phyloP scores from a whole-genome alignment of 2,888 invertebrate genomes.

The Apotomis capreana region DNA sequence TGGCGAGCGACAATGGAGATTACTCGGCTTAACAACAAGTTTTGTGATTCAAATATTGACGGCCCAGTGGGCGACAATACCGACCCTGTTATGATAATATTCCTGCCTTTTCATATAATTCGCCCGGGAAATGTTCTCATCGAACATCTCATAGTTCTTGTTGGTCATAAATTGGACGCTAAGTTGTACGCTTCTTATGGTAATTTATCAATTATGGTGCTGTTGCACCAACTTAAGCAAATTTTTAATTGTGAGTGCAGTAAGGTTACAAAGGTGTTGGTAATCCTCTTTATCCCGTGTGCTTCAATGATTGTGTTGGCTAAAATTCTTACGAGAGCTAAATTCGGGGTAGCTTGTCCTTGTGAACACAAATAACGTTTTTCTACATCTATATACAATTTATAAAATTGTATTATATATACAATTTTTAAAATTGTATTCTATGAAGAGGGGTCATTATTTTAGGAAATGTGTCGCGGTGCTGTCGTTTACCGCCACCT shows the following conservation, averaged over 20 bases:
- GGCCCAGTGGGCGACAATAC: constrained; percentile 73
- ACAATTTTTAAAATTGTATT: too few species aligned
- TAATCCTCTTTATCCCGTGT: constrained; percentile 33
- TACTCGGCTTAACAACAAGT: constrained; percentile 75
- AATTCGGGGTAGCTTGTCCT: background rate
- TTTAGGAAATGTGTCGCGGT: too few species aligned
- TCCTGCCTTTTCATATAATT: constrained; percentile 69
- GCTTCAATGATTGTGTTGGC: constrained; percentile 14
- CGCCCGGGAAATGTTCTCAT: constrained; percentile 60
- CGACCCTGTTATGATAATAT: constrained; percentile 80
- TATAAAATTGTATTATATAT: too few species aligned
- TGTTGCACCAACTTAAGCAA: constrained; percentile 23
- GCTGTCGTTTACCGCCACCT: too few species aligned
- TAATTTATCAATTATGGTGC: constrained; percentile 40
- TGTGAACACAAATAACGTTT: background rate
- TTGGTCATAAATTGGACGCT: constrained; percentile 50
- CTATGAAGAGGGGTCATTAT: too few species aligned
- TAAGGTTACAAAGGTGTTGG: constrained; percentile 27
- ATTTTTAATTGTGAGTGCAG: constrained; percentile 34
- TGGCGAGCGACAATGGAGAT: constrained; percentile 80
- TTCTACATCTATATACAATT: background rate
- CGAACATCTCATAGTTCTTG: constrained; percentile 52
- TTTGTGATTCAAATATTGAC: constrained; percentile 79
- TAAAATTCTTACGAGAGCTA: constrained; percentile 7
- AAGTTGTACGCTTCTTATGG: constrained; percentile 40